phyloP scores from a whole-genome alignment of 2,888 invertebrate genomes.

The Fabriciana adippe region DNA sequence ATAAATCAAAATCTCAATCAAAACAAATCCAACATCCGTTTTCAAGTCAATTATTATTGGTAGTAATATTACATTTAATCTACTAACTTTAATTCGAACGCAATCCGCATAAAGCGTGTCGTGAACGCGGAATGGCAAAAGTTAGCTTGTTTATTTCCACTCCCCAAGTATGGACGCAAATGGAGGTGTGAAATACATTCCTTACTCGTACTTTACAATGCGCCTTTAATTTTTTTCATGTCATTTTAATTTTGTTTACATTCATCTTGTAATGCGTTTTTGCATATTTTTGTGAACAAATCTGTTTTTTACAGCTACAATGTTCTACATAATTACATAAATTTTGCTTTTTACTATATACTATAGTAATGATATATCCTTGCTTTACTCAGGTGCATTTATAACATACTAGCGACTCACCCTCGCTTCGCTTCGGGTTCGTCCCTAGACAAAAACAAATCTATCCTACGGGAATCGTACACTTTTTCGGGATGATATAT shows the following conservation, averaged over 20 bases:
- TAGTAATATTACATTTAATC: slow-evolving; percentile 54
- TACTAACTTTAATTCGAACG: slow-evolving; percentile 60
- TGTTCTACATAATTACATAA: too few relatives aligned
- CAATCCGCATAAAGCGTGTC: slow-evolving; percentile 56
- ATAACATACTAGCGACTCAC: too few relatives aligned
- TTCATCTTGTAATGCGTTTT: background rate
- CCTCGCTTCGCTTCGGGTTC: too few relatives aligned
- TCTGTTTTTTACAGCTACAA: background rate
- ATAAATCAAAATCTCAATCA: slow-evolving; percentile 8
- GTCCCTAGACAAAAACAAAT: too few relatives aligned
- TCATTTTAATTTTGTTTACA: slow-evolving; percentile 20
- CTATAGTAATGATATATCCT: too few relatives aligned
- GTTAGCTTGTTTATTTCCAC: slow-evolving; percentile 72
- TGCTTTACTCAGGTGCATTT: too few relatives aligned
- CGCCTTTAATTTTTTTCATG: slow-evolving; percentile 17
- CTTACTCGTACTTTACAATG: slow-evolving; percentile 32
- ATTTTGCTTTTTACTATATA: too few relatives aligned
- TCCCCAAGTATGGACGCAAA: slow-evolving; percentile 61
- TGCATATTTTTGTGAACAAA: background rate
- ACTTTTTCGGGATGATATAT: too few relatives aligned
- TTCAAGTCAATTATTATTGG: slow-evolving; percentile 46
- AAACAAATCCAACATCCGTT: slow-evolving; percentile 28
- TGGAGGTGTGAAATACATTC: slow-evolving; percentile 59
- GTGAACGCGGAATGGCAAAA: slow-evolving; percentile 64
- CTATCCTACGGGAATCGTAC: too few relatives aligned